phyloP scores from a whole-genome alignment of 2,888 invertebrate genomes.

The Melolontha melolontha region DNA sequence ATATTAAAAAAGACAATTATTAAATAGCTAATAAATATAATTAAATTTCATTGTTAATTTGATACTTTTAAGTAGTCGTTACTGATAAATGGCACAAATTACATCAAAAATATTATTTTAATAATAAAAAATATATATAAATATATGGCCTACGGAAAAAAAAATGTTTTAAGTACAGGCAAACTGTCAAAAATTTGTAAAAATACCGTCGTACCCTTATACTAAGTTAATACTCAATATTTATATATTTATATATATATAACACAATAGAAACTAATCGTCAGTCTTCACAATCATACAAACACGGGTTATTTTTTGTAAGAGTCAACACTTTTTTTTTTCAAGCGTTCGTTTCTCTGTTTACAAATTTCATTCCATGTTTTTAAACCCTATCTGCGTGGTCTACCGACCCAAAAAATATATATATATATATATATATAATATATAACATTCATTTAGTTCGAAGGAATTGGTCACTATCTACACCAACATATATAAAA shows the following conservation, averaged over 20 bases:
- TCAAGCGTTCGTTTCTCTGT: conserved; percentile 46
- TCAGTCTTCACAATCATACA: conserved; percentile 66
- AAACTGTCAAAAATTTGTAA: conserved; percentile 44
- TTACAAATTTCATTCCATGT: conserved; percentile 47
- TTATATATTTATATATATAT: conserved; percentile 49
- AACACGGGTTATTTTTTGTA: conserved; percentile 54
- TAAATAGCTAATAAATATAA: too few species aligned
- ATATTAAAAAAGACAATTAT: too few species aligned
- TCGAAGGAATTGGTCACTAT: conserved; percentile 58
- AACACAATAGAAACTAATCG: conserved; percentile 65
- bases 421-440: conserved; percentile 63
- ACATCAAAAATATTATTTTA: too few species aligned
- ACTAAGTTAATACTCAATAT: conserved; percentile 59
- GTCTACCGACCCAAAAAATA: conserved; percentile 62
- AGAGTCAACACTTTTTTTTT: conserved; percentile 38
- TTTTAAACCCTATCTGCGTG: conserved; percentile 54
- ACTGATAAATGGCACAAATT: too few species aligned
- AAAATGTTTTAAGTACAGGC: conserved; percentile 33
- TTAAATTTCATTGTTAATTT: too few species aligned
- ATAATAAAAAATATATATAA: too few species aligned
- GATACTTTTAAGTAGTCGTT: too few species aligned
- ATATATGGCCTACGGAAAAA: conserved; percentile 1
- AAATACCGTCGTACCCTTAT: conserved; percentile 50
- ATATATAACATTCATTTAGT: conserved; percentile 47
- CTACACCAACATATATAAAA: conserved; percentile 58